phyloP scores from a whole-genome alignment of 2,113 vertebrate species.

The Mystacornis crossleyi region DNA sequence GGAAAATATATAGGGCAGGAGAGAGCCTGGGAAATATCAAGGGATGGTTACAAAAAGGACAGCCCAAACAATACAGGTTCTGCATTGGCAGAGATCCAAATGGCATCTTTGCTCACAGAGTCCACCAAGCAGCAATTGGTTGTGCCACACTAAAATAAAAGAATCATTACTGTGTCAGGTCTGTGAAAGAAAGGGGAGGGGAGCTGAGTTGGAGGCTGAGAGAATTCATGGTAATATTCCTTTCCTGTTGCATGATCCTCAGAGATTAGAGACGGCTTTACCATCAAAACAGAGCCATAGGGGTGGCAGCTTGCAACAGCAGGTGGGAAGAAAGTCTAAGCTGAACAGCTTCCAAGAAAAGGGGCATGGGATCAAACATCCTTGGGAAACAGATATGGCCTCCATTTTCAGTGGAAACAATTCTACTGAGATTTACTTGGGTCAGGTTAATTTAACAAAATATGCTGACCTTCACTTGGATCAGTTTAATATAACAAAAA shows the following conservation, averaged over 20 bases:
- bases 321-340: neutral
- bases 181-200: neutral
- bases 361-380: neutral
- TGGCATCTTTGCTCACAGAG: neutral
- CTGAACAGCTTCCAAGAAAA: neutral
- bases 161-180: neutral
- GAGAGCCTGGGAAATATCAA: neutral
- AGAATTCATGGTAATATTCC: neutral
- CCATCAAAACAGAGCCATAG: neutral
- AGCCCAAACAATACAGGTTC: neutral
- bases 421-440: neutral
- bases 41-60: neutral
- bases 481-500: neutral
- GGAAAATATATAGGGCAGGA: neutral
- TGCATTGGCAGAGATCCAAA: neutral
- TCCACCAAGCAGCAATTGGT: neutral
- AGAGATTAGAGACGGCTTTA: neutral
- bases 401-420: neutral
- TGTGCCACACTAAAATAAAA: neutral
- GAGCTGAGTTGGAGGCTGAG: rapidly evolving
- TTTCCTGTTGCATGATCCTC: neutral
- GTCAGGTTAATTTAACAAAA: neutral
- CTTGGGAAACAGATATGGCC: neutral
- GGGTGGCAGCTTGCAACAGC: neutral
- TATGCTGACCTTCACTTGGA: neutral